Base-by-base conservation (phyloP, 2,113 vertebrate species). In the Oreotrochilus melanogaster region DNA sequence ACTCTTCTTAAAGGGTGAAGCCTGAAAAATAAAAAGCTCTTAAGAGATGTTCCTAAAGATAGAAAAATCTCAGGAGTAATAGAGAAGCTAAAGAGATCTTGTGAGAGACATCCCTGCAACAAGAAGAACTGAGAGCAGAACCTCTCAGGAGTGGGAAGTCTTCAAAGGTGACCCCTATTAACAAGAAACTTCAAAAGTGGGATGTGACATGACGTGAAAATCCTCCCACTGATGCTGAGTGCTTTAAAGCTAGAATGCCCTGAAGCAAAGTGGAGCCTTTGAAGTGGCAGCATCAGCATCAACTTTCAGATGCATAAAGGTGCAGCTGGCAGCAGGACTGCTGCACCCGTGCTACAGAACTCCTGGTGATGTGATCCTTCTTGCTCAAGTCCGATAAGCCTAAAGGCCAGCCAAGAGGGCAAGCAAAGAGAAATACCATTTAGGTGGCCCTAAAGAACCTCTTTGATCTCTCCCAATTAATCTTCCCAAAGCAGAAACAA, bases 111-210 rank as follows among this genome's bases (percentile, higher is more conserved):
- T 74, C 30, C 47, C 58, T 5, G 9, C 76, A 85, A 93, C 73
- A 93, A 62, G 76, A 86, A 73, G 85, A 85, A 96, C 25, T 87
- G 85, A 89, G 70, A 94, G 93, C 94, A 90, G 93, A 94, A 93
- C 81, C 70, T 96, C 87, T 96, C 90, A 93, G 81, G 93, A 92
- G 78, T 86, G 37, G 89, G 79, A 94, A 89, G 88, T 86, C 94
- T 97, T 97, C 96, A 97, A 96, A 97, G 83, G 78, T 12, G 43
- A 96, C 95, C 92, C 75, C 72, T 92, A 96, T 97, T 96, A 97
- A 95, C 87, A 86, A 93, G 71, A 90, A 95, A 96, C 96, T 97
- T 97, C 96, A 97, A 93, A 97, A 93, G 95, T 96, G 67, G 86
- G 92, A 96, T 84, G 72, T 96, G 96, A 96, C 95, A 79, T 92